These are phyloP conservation scores for Sicus ferrugineus DNA, from an alignment of 2,888 invertebrate species.

Conservation along the genomic window DNA sequence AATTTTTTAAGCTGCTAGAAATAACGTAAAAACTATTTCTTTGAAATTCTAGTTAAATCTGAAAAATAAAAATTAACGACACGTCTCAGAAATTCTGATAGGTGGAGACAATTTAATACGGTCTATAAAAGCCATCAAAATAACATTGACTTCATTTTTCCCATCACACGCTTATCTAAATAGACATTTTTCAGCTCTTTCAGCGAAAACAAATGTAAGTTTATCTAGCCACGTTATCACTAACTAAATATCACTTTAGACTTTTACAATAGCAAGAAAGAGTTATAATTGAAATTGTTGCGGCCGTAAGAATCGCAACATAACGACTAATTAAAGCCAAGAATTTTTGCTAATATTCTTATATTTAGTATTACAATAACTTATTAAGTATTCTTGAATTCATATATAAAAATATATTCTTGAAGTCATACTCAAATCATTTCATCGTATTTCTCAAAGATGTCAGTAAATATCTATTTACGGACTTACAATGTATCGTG, in stretches of 20 bases:
- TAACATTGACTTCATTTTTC: too few species aligned
- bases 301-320: background rate
- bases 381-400: too few species aligned
- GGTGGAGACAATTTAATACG: background rate
- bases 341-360: too few species aligned
- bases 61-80: background rate
- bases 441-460: too few species aligned
- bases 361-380: too few species aligned
- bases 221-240: background rate
- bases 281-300: background rate
- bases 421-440: too few species aligned
- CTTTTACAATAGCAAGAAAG: background rate
- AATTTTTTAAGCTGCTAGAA: background rate
- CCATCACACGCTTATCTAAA: background rate
- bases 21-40: background rate
- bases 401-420: too few species aligned
- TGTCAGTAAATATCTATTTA: too few species aligned
- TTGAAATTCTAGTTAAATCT: background rate
- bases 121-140: background rate
- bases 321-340: background rate
- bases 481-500: too few species aligned
- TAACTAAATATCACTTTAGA: background rate
- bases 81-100: background rate
- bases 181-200: background rate
- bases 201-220: background rate